Evolutionary conservation across 1,140 invertebrate species (phyloP).

Genomic region (Atta texana): DNA sequence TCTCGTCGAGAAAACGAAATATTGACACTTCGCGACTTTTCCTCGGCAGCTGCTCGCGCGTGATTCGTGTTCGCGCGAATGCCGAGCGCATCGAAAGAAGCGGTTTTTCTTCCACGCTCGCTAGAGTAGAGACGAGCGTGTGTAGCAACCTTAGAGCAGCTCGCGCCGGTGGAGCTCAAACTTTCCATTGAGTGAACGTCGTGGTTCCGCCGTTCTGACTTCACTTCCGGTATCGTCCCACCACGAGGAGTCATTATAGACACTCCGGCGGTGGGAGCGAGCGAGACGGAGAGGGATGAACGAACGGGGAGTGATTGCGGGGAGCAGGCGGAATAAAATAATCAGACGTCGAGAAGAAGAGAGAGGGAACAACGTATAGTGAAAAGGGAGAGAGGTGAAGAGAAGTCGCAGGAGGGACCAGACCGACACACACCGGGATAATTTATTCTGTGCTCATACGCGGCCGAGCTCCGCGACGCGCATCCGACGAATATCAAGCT

Average conservation of each 20-base stretch:
- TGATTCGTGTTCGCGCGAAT: slow-evolving; percentile 66
- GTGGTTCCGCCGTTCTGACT: slow-evolving; percentile 85
- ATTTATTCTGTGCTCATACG: slow-evolving; percentile 82
- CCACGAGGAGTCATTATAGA: slow-evolving; percentile 76
- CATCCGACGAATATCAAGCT: slow-evolving; percentile 76
- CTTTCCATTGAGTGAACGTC: slow-evolving; percentile 86
- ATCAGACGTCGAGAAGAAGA: neutral
- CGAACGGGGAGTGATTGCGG: slow-evolving; percentile 39
- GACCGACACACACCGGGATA: slow-evolving; percentile 65
- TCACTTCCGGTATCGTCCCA: slow-evolving; percentile 86
- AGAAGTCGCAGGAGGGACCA: slow-evolving; percentile 44
- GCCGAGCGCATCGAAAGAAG: slow-evolving; percentile 59
- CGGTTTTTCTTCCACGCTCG: slow-evolving; percentile 68
- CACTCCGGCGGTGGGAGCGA: slow-evolving; percentile 31
- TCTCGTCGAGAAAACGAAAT: neutral
- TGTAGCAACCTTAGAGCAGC: slow-evolving; percentile 70
- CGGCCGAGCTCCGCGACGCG: slow-evolving; percentile 73
- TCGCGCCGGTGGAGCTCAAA: slow-evolving; percentile 82
- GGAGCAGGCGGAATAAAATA: slow-evolving; percentile 19
- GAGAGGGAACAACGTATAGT: neutral
- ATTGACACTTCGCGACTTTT: slow-evolving; percentile 15
- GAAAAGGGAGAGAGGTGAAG: neutral
- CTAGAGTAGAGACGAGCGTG: slow-evolving; percentile 59
- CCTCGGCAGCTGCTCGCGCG: neutral
- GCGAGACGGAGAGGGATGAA: slow-evolving; percentile 47